phyloP scores from a whole-genome alignment of 2,797 vertebrate species.

The Cossypha caffra region DNA sequence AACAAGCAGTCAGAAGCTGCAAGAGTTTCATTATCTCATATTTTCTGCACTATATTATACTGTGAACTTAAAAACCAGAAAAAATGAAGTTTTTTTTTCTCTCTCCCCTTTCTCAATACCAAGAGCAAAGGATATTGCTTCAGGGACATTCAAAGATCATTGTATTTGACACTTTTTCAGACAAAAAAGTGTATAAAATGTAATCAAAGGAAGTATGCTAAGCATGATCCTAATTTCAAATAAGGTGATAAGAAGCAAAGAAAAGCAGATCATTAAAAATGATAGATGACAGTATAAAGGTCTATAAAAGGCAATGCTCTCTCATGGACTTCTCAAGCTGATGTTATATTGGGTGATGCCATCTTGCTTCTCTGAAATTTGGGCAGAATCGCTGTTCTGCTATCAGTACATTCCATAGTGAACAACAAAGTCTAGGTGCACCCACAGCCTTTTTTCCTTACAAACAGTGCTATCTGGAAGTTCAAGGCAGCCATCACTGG shows the following conservation, averaged over 20 bases:
- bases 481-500: neutral
- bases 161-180: neutral
- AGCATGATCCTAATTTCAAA: neutral
- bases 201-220: neutral
- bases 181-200: neutral
- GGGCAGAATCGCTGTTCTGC: neutral
- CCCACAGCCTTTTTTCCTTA: neutral
- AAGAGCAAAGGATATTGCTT: neutral
- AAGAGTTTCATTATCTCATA: neutral
- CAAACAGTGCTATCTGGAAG: neutral
- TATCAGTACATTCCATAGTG: neutral
- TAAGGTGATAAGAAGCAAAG: neutral
- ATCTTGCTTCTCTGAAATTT: neutral
- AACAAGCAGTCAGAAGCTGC: neutral
- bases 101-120: neutral
- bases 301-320: neutral
- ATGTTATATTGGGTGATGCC: neutral
- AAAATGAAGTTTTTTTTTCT: neutral
- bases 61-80: neutral
- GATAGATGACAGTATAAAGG: neutral
- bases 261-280: neutral
- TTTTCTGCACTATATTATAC: neutral
- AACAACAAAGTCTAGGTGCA: neutral
- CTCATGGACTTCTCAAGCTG: neutral
- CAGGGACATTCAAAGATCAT: neutral